phyloP scores from a whole-genome alignment of 2,113 vertebrate species.

The Coracopsis vasa region DNA sequence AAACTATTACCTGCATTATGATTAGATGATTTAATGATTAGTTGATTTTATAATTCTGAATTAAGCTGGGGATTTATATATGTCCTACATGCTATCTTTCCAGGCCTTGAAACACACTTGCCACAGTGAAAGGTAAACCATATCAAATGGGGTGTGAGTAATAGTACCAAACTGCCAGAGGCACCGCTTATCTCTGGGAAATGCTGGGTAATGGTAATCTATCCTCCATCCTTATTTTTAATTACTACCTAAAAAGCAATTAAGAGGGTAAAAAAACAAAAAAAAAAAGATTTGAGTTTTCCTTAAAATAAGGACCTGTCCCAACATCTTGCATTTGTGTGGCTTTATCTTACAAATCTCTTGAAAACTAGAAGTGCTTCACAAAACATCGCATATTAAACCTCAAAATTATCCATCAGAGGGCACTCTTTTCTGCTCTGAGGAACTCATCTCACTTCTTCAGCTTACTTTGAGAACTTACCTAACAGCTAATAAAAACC shows the following conservation, averaged over 20 bases:
- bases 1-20: not conserved
- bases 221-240: not conserved
- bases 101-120: not conserved
- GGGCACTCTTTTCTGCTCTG: not conserved
- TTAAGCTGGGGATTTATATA: not conserved
- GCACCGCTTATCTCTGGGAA: not conserved
- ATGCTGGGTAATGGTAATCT: not conserved
- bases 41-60: not conserved
- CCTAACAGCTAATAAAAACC: not conserved
- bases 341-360: not conserved
- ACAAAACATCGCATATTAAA: not conserved
- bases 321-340: not conserved
- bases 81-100: not conserved
- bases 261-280: not conserved
- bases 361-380: not conserved
- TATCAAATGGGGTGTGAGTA: not conserved
- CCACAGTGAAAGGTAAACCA: not conserved
- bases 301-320: not conserved
- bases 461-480: not conserved
- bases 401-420: not conserved
- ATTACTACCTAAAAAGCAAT: not conserved
- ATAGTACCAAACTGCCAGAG: not conserved
- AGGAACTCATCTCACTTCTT: not conserved
- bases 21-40: not conserved
- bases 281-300: not conserved